These are phyloP conservation scores for Berghia stephanieae DNA, from an alignment of 1,140 invertebrate genomes.

Conservation along the genomic window DNA sequence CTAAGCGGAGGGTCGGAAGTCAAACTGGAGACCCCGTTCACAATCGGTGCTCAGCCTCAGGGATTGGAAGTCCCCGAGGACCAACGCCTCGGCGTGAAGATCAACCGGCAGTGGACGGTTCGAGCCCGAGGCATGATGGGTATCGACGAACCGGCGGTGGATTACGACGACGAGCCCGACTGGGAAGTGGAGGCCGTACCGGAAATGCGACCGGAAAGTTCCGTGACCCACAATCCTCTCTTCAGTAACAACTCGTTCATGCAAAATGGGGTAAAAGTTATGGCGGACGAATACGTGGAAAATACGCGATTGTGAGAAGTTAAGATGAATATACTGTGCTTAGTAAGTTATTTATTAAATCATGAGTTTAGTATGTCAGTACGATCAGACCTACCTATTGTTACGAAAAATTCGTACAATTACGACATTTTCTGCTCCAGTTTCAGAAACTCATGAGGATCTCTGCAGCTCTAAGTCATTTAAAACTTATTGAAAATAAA, in stretches of 20 bases:
- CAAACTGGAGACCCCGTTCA: slow-evolving; percentile 48
- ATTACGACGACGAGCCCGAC: slow-evolving; percentile 22
- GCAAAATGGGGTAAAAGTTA: slow-evolving; percentile 21
- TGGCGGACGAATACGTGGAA: slow-evolving; percentile 43
- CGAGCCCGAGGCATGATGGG: slow-evolving; percentile 27
- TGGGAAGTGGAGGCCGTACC: slow-evolving; percentile 35
- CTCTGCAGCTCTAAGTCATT: no score
- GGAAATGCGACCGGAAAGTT: slow-evolving; percentile 41
- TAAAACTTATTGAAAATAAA: neutral
- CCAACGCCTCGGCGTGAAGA: slow-evolving; percentile 17
- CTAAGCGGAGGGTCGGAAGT: slow-evolving; percentile 50
- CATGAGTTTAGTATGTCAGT: neutral
- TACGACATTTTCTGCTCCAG: neutral
- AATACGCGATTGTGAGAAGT: slow-evolving; percentile 46
- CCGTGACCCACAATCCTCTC: slow-evolving; percentile 49
- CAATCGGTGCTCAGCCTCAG: slow-evolving; percentile 50
- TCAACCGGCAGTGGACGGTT: slow-evolving; percentile 52
- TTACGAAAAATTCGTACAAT: neutral
- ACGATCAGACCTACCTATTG: neutral
- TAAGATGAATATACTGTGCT: no score
- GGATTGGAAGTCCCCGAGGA: slow-evolving; percentile 43
- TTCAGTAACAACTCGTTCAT: slow-evolving; percentile 36
- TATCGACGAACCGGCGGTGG: slow-evolving; percentile 12
- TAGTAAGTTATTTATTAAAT: no score
- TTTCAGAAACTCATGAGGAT: neutral